Base-by-base conservation (phyloP, 2,797 vertebrate species). In the Chrysocyon brachyurus region DNA sequence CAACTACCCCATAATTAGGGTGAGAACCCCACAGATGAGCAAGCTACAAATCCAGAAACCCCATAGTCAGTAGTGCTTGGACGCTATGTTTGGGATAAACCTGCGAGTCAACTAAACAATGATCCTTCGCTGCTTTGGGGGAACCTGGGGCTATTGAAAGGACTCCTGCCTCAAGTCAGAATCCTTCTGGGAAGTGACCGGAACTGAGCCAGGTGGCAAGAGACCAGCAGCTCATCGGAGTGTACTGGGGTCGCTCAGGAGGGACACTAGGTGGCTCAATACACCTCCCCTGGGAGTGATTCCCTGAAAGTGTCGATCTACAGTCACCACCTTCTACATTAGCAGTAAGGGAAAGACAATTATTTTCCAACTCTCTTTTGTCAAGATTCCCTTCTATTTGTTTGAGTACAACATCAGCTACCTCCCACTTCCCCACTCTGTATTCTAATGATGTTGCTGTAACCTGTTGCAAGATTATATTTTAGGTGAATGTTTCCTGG, bases 401-500 rank as follows among this genome's bases (percentile, higher is more conserved):
- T 68, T 31, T 52, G 21, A 97, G 56, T 63, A 68, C 22, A 73
- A 12, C 12, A 87, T 57, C 84, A 52, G 15, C 63, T 89, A 22
- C 19, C 16, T 2, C 12, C 59, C 31, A 21, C 63, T 36, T 49
- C 21, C 21, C 33, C 6, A 8, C 33, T 84, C 77, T 52, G 33
- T 40, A 57, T 12, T 70, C 81, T 52, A 79, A 64, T 61, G 72
- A 70, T n/a, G 24, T 46, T 40, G 54, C 10, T 96, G 82, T 54
- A 92, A 84, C 12, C 28, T 5, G 21, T 75, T 46, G 49, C 59
- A 90, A 87, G 92, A 77, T 72, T 93, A 28, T 90, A 93, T 92
- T 97, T 96, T 78, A 90, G 79, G 59, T 91, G 87, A 90, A 56
- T 73, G 22, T 82, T 95, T 95, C 87, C 90, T 82, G 40, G 56